Base-by-base conservation (phyloP, 1,140 invertebrate species). In the Rhagoletis pomonella region DNA sequence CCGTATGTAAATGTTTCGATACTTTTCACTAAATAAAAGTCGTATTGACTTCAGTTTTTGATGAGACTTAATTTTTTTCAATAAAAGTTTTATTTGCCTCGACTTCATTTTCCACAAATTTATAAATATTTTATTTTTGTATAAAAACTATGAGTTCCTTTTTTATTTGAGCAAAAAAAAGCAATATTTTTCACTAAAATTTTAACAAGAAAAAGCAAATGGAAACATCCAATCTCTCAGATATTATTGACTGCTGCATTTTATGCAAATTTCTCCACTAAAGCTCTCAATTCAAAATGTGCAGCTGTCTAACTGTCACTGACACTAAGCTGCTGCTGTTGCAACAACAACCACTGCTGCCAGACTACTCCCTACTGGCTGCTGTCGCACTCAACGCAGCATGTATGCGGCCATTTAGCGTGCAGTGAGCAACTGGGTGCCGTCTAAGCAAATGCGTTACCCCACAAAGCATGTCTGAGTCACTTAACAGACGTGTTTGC, bases 261-360 rank as follows among this genome's bases (percentile, higher is more conserved):
- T 73, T 17, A 73, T 73, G 42, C 67, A 17, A n/a, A 73, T 73
- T 47, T 44, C 67, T 17, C 4, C 3, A n/a, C 4, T 47, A 6
- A 12, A 17, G 17, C 39, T 73, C 67, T 17, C 67, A 44, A 73
- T 17, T 73, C 12, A n/a, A 73, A 44, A 73, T 73, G 42, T 73
- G n/a, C 67, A 73, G 67, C 67, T 47, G 42, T 44, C 67, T 17
- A 14, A 47, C 67, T 47, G 67, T 73, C 67, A 73, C 14, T 73
- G 14, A 17, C 67, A 17, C 67, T 73, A 73, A 73, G 67, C 67
- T 73, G 67, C 14, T 9, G 67, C 67, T 6, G 44, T 73, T 47
- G 12, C 42, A 5, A 58, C n/a, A n/a, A n/a, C n/a, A 58, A 58
- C 55, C 7, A 62, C 12, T 73, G 67, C 39, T 17, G 39, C 39